Evolutionary conservation across 2,113 vertebrate genomes (phyloP), one percentile per base, ranked within the genome.

Genomic region (Phylloscopus whistleri): DNA sequence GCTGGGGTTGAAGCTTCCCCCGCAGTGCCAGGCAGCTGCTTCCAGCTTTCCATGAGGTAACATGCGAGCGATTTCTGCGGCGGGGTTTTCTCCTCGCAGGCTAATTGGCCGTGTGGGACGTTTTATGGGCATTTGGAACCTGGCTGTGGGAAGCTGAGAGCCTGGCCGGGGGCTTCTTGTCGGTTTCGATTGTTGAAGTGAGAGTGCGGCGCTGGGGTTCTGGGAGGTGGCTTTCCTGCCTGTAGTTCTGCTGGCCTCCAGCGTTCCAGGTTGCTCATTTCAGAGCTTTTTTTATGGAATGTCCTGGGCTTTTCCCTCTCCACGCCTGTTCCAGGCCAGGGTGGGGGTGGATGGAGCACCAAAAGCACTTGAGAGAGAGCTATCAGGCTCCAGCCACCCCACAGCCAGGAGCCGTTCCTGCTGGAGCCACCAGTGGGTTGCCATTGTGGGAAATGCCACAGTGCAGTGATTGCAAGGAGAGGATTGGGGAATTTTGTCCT

Each of bases 21-120:
- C 6, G 3, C 79, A 39, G 88, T 78, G 74, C 84, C 9, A 1
- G 53, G 85, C 89, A 81, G 87, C 83, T 86, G 84, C 26, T 51
- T 75, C 35, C 15, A 23, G 66, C 68, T 93, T 89, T 87, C 91
- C 87, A n/a, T 93, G 55, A 77, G 85, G 94, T 80, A 73, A 89
- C 1, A 1, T 7, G 46, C 0, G 39, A 89, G 73, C 37, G 1
- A 56, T 55, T 51, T 51, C 37, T 43, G 17, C 28, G 53, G 33
- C 5, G n/a, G 49, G 94, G 69, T 79, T 89, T 94, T 77, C 79
- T 78, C 46, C 90, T 87, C n/a, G 12, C 84, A 33, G 43, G 1
- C 19, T 67, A 68, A 75, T 72, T 59, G 74, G 48, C 80, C 52
- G 51, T 14, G 74, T 55, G 81, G 81, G 90, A 60, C 2, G 35